Evolutionary conservation across 2,797 vertebrate species (phyloP).

Genomic region (Kryptopterus vitreolus): DNA sequence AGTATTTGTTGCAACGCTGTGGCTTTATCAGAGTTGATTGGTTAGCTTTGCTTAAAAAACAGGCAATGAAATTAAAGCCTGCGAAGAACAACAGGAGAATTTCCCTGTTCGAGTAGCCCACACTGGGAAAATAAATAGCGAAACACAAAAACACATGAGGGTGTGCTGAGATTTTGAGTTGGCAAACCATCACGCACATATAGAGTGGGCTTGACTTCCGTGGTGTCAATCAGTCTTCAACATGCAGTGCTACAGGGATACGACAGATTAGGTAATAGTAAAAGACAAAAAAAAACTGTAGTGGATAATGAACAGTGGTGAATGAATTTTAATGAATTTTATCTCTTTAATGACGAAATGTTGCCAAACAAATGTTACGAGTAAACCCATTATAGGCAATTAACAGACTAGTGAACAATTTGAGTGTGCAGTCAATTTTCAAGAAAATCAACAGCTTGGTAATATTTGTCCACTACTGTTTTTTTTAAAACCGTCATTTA

Average conservation of each 20-base stretch:
- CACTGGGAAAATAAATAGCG: slow-evolving; percentile 45
- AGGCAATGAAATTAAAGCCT: slow-evolving; percentile 36
- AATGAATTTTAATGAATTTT: neutral
- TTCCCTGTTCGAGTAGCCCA: slow-evolving; percentile 29
- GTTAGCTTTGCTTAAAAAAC: slow-evolving; percentile 11
- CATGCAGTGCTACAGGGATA: neutral
- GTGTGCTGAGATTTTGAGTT: slow-evolving; percentile 23
- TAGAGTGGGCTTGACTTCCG: neutral
- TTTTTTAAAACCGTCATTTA: neutral
- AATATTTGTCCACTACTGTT: neutral
- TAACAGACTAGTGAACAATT: no score
- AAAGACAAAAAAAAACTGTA: neutral
- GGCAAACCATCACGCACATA: slow-evolving; percentile 11
- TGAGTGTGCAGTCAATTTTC: neutral
- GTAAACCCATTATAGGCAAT: neutral
- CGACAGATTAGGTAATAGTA: slow-evolving; percentile 1
- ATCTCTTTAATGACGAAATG: neutral
- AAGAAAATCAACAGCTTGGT: neutral
- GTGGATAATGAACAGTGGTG: neutral
- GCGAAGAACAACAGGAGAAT: slow-evolving; percentile 37
- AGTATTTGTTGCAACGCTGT: neutral
- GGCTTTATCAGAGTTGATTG: neutral
- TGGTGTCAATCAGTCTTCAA: neutral
- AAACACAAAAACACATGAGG: slow-evolving; percentile 40
- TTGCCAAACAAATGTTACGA: neutral